Percentiles rank a stretch among this genome's conserved stretches.
Evolutionary conservation across 2,888 invertebrate species (phyloP).

Genomic region (Perithous albicinctus): DNA sequence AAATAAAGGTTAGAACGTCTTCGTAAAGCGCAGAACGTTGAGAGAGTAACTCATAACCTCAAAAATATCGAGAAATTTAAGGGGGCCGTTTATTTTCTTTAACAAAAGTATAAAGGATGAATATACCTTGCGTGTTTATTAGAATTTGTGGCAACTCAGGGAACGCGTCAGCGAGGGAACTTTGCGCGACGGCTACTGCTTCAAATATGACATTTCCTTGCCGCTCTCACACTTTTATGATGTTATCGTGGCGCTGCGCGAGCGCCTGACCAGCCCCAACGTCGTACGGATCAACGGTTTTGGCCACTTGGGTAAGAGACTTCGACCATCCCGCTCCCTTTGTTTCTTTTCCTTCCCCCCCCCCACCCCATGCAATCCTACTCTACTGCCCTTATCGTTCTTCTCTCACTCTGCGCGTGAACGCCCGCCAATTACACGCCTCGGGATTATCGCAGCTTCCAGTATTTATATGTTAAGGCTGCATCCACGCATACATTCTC

Average conservation of each 20-base stretch:
- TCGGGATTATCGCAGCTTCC: not conserved
- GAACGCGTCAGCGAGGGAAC: slow-evolving; percentile 94
- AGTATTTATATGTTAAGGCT: too few species aligned
- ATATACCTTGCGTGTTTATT: slow-evolving; percentile 43
- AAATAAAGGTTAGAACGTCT: slow-evolving; percentile 88
- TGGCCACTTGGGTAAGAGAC: slow-evolving; percentile 95
- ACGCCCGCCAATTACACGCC: not conserved
- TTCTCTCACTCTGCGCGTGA: not conserved
- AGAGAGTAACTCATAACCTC: slow-evolving; percentile 40
- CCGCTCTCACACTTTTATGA: slow-evolving; percentile 94
- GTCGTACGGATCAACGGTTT: slow-evolving; percentile 92
- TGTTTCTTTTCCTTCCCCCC: not conserved
- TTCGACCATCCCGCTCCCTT: not conserved
- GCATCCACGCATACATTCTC: not conserved
- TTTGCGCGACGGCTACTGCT: slow-evolving; percentile 93
- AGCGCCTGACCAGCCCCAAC: slow-evolving; percentile 88
- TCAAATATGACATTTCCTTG: slow-evolving; percentile 98
- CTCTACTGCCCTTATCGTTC: not conserved
- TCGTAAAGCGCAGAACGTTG: not conserved
- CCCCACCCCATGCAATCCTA: not conserved
- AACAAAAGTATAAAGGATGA: not conserved
- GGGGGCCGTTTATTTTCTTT: not conserved
- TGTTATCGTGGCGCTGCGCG: slow-evolving; percentile 90
- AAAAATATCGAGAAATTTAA: not conserved
- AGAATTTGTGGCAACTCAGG: slow-evolving; percentile 94